phyloP scores from a whole-genome alignment of 2,888 invertebrate species.

The Hyposoter dolosus region DNA sequence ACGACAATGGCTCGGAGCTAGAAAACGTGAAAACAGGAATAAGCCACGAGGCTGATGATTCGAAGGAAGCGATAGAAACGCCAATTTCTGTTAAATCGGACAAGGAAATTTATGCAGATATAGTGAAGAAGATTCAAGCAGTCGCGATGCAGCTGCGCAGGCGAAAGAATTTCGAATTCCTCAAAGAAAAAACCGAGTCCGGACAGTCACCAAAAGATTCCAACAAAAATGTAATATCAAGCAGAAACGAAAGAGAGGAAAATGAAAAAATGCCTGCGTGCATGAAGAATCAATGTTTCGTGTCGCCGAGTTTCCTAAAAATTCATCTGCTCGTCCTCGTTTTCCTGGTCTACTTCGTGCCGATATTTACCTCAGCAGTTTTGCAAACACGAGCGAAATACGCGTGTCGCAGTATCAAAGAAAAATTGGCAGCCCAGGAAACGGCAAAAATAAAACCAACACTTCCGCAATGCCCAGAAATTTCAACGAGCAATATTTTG shows the following conservation, averaged over 20 bases:
- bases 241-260: constrained; percentile 26
- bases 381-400: constrained; percentile 68
- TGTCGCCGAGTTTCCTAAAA: constrained; percentile 77
- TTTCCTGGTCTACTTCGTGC: constrained; percentile 78
- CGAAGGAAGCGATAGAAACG: not conserved
- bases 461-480: not conserved
- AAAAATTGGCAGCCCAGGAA: constrained; percentile 67
- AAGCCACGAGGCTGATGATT: not conserved
- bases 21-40: not conserved
- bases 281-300: constrained; percentile 73
- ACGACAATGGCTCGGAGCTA: not conserved
- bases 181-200: not conserved
- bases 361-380: constrained; percentile 74
- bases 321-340: constrained; percentile 77
- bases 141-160: constrained; percentile 47
- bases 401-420: constrained; percentile 60
- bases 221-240: not conserved
- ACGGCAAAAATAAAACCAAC: not conserved
- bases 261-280: constrained; percentile 31
- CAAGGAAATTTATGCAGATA: constrained; percentile 75
- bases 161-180: constrained; percentile 19
- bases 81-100: constrained; percentile 59
- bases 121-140: constrained; percentile 76
- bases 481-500: not conserved
- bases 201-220: constrained; percentile 39